These are phyloP conservation scores for Gortyna flavago DNA, from an alignment of 2,888 invertebrate genomes.

Conservation along the genomic window DNA sequence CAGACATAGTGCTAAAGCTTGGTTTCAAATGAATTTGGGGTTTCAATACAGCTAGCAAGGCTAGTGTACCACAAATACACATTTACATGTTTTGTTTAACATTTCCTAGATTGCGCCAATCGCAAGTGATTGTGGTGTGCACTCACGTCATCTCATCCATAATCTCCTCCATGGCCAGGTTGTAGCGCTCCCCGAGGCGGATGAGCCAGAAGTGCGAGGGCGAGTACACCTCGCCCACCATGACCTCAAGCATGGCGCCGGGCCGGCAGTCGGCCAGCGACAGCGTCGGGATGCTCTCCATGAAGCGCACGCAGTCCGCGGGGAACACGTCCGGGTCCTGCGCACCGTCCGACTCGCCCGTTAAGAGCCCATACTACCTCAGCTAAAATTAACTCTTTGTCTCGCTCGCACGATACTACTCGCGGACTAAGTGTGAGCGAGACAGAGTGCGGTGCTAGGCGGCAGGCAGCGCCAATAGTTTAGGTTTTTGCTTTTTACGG, in stretches of 20 bases:
- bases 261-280: conserved; percentile 64
- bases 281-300: conserved; percentile 77
- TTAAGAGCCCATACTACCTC: too few species aligned
- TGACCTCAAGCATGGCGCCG: conserved; percentile 81
- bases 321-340: conserved; percentile 86
- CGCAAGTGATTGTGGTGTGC: neutral
- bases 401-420: too few species aligned
- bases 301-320: conserved; percentile 82
- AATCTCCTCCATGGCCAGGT: conserved; percentile 81
- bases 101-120: neutral
- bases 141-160: conserved; percentile 89
- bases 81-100: neutral
- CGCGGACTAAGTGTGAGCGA: too few species aligned
- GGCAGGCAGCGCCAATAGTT: too few species aligned
- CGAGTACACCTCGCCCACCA: conserved; percentile 89
- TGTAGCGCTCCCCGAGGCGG: conserved; percentile 77
- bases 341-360: too few species aligned
- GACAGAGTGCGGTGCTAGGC: too few species aligned
- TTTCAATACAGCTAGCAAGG: neutral
- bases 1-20: neutral
- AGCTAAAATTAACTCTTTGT: too few species aligned
- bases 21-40: neutral
- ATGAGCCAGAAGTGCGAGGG: conserved; percentile 90
- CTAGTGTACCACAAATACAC: neutral
- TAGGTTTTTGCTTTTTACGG: too few species aligned